Conservation (phyloP, 2,888 invertebrate species). For the Drosophila nr. medialis region DNA sequence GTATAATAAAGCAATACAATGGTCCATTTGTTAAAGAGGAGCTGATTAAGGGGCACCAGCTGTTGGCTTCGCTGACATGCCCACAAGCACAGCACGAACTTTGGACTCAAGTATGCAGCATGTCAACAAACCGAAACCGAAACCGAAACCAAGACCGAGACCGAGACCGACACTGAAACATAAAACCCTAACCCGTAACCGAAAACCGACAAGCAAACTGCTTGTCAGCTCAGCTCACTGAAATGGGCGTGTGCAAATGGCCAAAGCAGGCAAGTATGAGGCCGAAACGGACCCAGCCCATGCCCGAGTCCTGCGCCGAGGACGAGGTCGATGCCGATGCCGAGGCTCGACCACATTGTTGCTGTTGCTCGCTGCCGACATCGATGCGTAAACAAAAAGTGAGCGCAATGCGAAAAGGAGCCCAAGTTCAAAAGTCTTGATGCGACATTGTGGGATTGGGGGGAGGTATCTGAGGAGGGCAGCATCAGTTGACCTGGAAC, state of each 20-base stretch:
- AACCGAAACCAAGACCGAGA: slow-evolving; percentile 23
- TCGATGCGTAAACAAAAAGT: slow-evolving; percentile 30
- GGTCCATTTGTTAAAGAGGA: slow-evolving; percentile 18
- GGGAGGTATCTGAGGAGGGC: neutral
- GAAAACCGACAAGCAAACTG: slow-evolving; percentile 28
- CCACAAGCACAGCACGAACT: slow-evolving; percentile 6
- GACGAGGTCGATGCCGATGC: neutral
- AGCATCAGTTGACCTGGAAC: slow-evolving; percentile 52
- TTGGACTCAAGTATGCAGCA: slow-evolving; percentile 18
- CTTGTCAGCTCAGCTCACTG: slow-evolving; percentile 11
- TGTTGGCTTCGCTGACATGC: slow-evolving; percentile 13
- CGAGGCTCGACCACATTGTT: neutral
- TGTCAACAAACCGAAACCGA: slow-evolving; percentile 57
- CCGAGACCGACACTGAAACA: slow-evolving; percentile 20
- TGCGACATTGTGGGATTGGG: slow-evolving; percentile 1
- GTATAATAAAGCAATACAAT: slow-evolving; percentile 49
- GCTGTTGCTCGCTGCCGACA: neutral
- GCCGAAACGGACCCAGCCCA: slow-evolving; percentile 7
- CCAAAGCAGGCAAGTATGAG: slow-evolving; percentile 1
- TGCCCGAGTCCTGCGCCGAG: neutral
- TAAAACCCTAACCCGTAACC: slow-evolving; percentile 26
- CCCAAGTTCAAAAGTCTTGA: slow-evolving; percentile 59
- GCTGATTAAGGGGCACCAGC: slow-evolving; percentile 6
- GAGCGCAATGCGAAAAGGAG: slow-evolving; percentile 26
- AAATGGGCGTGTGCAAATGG: slow-evolving; percentile 12